Evolutionary conservation across 2,797 vertebrate genomes (phyloP), one percentile per base, ranked within the genome.

Genomic region (Parauchenoglanis ngamensis): DNA sequence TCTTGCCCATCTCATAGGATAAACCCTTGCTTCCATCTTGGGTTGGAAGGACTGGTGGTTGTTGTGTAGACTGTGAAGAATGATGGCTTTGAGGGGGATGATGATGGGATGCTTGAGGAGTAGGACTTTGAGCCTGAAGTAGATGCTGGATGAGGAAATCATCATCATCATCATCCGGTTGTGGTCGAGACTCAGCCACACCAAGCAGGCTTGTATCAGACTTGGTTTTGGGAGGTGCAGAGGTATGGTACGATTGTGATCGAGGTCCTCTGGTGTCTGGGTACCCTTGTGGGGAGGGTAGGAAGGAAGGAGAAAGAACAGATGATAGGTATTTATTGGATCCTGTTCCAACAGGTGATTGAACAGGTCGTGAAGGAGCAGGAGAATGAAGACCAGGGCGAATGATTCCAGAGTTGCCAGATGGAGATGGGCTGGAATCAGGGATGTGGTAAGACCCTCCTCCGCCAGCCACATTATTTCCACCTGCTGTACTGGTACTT

Each of bases 121-220:
- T 78, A 13, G 96, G 97, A 90, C 97, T 98, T 87, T 98, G 97
- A 0, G 97, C 96, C 92, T 99, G 97, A 75, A 99, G 94, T 54
- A 99, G 94, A 83, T 99, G 98, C 89, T 98, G 97, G 73, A 99
- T 99, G 84, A 99, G 94, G 89, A 99, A 99, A 86, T 99, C 98
- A 1, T 96, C 92, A 12, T 92, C 96, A 0, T 96, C 96, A 1
- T 96, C 96, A 0, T 96, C 96, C 82, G 96, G 95, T 63, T 96
- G 95, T 79, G 96, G 94, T 78, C 95, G 94, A 90, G 95, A 92
- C 89, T 96, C 95, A 13, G 94, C 92, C 68, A 96, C 96, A 82
- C 95, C 95, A 0, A 91, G 92, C 92, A 98, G 95, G 87, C 96
- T 97, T 7, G 96, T 91, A 2, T 98, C 97, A 0, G 95, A 92